Evolutionary conservation across 1,140 invertebrate genomes (phyloP).

Genomic region (Rhizoglyphus robini): DNA sequence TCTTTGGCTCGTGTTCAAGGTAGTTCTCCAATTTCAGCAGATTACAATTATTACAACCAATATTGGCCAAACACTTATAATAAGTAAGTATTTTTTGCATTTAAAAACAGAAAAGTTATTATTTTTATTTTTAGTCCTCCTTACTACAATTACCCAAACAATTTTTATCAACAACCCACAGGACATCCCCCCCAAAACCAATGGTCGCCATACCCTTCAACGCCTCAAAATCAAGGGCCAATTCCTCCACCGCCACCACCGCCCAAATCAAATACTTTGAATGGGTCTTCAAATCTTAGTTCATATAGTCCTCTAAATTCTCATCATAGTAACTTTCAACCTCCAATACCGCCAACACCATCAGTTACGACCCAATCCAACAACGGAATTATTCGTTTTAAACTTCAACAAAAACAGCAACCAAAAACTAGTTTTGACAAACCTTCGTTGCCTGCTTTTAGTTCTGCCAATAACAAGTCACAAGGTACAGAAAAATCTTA

Average conservation of each 20-base stretch:
- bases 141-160: neutral
- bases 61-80: neutral
- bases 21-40: neutral
- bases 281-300: too few species aligned
- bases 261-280: neutral
- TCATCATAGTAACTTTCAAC: neutral
- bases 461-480: neutral
- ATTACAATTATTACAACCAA: neutral
- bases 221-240: neutral
- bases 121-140: neutral
- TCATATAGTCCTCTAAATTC: too few species aligned
- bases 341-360: neutral
- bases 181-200: neutral
- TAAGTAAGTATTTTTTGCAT: too few species aligned
- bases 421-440: neutral
- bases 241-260: neutral
- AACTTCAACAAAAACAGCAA: neutral
- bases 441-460: neutral
- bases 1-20: constrained; percentile 14
- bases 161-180: neutral
- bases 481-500: neutral
- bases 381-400: neutral
- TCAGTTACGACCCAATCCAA: neutral
- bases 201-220: neutral
- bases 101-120: too few species aligned